Evolutionary conservation across 2,113 vertebrate species (phyloP).

Genomic region (Alouatta palliata): DNA sequence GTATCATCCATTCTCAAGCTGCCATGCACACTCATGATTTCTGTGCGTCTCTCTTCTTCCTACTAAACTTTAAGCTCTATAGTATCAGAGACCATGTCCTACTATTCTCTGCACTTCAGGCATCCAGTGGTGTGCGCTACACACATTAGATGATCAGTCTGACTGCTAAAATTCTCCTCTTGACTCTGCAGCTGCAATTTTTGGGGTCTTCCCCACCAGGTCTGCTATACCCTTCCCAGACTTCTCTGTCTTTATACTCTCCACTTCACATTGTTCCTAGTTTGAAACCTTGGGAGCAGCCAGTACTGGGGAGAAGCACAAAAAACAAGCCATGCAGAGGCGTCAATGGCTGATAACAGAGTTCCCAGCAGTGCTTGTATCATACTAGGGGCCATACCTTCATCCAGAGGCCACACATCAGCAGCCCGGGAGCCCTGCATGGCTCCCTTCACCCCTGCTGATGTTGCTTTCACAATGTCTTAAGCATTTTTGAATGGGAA

Average conservation of each 20-base stretch:
- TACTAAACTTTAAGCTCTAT: not conserved
- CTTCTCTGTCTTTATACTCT: not conserved
- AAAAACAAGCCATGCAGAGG: accelerated
- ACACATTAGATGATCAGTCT: not conserved
- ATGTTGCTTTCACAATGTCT: not conserved
- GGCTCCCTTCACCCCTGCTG: no score
- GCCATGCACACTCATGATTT: not conserved
- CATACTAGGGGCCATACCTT: no score
- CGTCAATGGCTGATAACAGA: accelerated
- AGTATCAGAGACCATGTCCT: not conserved
- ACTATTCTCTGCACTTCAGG: not conserved
- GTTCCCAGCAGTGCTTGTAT: not conserved
- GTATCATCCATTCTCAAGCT: no score
- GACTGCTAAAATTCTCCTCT: not conserved
- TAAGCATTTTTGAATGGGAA: not conserved
- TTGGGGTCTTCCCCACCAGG: no score
- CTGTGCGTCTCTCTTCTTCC: not conserved
- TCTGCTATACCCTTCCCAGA: not conserved
- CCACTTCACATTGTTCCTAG: not conserved
- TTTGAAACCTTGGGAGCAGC: not conserved
- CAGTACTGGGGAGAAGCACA: not conserved
- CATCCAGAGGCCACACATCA: not conserved
- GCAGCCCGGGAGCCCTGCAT: not conserved
- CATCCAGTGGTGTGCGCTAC: not conserved
- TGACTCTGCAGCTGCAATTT: not conserved